Percentiles rank a stretch among this genome's conserved stretches.
phyloP scores from a whole-genome alignment of 2,888 invertebrate genomes.

The Drosophila ezoana region DNA sequence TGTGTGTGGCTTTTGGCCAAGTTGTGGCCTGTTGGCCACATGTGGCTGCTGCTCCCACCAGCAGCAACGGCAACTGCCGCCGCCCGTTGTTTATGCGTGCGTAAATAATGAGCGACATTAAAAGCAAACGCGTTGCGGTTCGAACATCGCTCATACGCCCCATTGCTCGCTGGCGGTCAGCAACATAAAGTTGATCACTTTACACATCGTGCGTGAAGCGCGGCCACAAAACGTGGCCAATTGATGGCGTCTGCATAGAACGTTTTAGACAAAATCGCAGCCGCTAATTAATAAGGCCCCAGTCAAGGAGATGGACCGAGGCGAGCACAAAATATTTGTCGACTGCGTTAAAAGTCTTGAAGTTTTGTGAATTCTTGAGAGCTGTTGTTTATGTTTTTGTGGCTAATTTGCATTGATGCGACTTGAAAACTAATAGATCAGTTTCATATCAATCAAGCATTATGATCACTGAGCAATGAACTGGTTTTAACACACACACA shows the following conservation, averaged over 20 bases:
- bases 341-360: background rate
- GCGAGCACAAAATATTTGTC: constrained; percentile 27
- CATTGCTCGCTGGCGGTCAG: constrained; percentile 49
- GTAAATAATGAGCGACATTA: constrained; percentile 70
- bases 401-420: constrained; percentile 63
- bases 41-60: constrained; percentile 11
- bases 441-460: constrained; percentile 72
- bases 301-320: constrained; percentile 53
- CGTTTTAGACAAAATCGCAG: constrained; percentile 14
- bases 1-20: constrained; percentile 51
- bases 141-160: constrained; percentile 57
- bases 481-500: constrained; percentile 52
- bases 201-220: constrained; percentile 23
- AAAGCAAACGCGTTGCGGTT: constrained; percentile 50
- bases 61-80: background rate
- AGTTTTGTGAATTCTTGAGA: constrained; percentile 15
- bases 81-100: constrained; percentile 58
- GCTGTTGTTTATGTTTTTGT: constrained; percentile 18
- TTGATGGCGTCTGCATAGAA: constrained; percentile 29
- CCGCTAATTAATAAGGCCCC: constrained; percentile 59
- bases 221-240: constrained; percentile 5
- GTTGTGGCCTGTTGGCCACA: constrained; percentile 18
- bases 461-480: constrained; percentile 54
- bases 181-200: constrained; percentile 54
- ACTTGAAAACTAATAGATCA: constrained; percentile 70